phyloP scores from a whole-genome alignment of 2,113 vertebrate genomes.

The Nerophis ophidion region DNA sequence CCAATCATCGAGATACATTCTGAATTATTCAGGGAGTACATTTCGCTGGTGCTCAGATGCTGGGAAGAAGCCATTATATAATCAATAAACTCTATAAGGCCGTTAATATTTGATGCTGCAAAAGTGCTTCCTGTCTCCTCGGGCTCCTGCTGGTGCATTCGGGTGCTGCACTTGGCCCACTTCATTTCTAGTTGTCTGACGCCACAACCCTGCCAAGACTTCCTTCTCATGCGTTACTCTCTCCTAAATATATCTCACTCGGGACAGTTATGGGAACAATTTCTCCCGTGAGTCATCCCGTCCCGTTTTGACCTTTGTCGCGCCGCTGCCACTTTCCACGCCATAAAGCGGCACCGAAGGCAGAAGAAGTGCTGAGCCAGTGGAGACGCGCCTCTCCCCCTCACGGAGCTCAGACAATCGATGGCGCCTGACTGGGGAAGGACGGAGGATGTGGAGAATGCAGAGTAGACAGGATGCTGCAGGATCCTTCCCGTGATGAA shows the following conservation, averaged over 20 bases:
- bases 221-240: constrained; percentile 7
- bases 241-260: constrained; percentile 1
- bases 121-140: constrained; percentile 69
- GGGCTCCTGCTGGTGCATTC: constrained; percentile 52
- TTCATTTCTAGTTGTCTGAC: constrained; percentile 41
- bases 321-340: constrained; percentile 24
- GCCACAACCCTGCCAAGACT: not conserved
- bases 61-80: constrained; percentile 71
- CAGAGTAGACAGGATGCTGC: constrained; percentile 56
- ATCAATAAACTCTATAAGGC: constrained; percentile 70
- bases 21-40: constrained; percentile 73
- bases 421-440: constrained; percentile 58
- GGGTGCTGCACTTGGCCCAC: constrained; percentile 39
- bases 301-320: constrained; percentile 19
- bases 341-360: constrained; percentile 40
- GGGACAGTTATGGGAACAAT: not conserved
- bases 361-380: constrained; percentile 18
- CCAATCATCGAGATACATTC: constrained; percentile 61
- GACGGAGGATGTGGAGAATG: constrained; percentile 55
- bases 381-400: constrained; percentile 13
- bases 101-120: constrained; percentile 69
- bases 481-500: constrained; percentile 54
- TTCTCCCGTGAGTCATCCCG: not conserved
- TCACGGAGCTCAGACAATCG: constrained; percentile 58
- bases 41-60: constrained; percentile 62